Base-by-base conservation (phyloP, 2,113 vertebrate genomes). In the Cygnus atratus region DNA sequence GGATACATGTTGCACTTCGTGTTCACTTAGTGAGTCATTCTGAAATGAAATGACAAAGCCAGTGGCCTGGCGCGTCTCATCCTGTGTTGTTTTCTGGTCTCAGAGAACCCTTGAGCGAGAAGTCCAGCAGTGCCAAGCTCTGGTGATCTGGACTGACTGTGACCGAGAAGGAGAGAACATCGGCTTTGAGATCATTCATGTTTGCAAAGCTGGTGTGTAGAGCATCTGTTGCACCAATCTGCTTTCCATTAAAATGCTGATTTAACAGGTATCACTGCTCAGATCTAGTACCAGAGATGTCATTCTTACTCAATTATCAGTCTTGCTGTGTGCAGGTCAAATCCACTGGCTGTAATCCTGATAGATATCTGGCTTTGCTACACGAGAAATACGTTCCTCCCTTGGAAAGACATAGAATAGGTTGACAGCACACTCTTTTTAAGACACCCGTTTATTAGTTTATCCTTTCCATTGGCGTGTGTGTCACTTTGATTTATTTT, bases 91-190 rank as follows among this genome's bases (percentile, higher is more conserved):
- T 86, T 79, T 65, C 67, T 95, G 12, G 8, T 39, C 78, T 91
- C 90, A 99, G 99, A 98, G 97, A 87, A 99, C 99, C 6, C 97
- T 99, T 25, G 99, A 99, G 94, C 98, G 97, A 95, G 99, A 99
- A 95, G 98, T 92, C 29, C 98, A 76, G 65, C 98, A 98, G 66
- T 99, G 99, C 93, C 99, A 99, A 87, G 99, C 98, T 41, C 97
- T 99, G 87, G 93, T 99, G 81, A 99, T 99, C 96, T 99, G 99
- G 99, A 99, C 99, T 2, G 99, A 99, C 96, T 99, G 99, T 61
- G 99, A 99, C 72, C 96, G 99, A 83, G 99, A 99, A 91, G 99
- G 99, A 90, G 99, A 99, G 97, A 99, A 99, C 96, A 99, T 99
- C 0, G 99, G 99, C 74, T 99, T 99, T 95, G 99, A 99, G 97